Percentiles rank a stretch among this genome's conserved stretches.
Conservation (phyloP, 2,113 vertebrate genomes). For the Tragelaphus buxtoni region DNA sequence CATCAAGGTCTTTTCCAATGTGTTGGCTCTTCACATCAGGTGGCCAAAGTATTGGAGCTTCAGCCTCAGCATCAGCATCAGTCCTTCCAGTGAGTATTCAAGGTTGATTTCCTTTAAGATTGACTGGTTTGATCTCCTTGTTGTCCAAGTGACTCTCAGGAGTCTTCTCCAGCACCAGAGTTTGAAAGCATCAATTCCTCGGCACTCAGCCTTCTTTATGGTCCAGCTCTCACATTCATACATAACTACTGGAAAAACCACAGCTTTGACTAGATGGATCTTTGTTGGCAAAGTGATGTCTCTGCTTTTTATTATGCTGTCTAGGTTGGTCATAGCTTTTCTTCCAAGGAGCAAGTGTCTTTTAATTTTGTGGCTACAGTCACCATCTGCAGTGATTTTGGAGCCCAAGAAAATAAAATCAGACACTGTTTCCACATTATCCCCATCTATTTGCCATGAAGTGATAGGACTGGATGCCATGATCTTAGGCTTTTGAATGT, state of each 20-base stretch:
- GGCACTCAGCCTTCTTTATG: background rate
- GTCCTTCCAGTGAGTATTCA: background rate
- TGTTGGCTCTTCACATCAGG: rapidly evolving
- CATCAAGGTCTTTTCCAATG: background rate
- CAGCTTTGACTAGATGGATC: background rate
- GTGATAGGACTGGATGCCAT: background rate
- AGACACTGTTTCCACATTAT: background rate
- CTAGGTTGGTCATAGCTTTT: background rate
- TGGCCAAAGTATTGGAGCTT: background rate
- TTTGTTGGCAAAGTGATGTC: background rate
- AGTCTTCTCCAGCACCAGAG: background rate
- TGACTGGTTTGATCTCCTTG: background rate
- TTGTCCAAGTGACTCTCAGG: background rate
- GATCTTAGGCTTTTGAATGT: background rate
- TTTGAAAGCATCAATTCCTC: background rate
- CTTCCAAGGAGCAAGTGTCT: background rate
- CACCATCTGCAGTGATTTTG: background rate
- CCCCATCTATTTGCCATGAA: background rate
- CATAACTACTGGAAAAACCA: background rate
- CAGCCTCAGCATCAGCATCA: background rate
- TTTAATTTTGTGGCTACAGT: background rate
- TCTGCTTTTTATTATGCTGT: background rate
- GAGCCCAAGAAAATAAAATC: background rate
- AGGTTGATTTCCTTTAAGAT: background rate
- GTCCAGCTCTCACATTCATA: background rate